A percentile compares a stretch with the other conserved stretches of the same genome.
Evolutionary conservation across 2,888 invertebrate species (phyloP).

Genomic region (Adela reaumurella): DNA sequence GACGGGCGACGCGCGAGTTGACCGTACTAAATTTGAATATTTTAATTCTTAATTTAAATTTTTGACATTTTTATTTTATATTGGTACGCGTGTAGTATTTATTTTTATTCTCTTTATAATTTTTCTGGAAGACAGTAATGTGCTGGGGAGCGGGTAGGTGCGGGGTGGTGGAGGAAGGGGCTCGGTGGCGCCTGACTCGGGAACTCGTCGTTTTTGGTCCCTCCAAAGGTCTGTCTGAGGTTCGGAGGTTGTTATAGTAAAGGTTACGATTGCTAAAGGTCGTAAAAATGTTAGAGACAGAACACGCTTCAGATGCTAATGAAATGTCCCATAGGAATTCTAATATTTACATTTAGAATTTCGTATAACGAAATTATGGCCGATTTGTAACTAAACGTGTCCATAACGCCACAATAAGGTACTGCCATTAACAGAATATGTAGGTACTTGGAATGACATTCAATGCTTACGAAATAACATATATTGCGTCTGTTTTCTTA

Average conservation of each 20-base stretch:
- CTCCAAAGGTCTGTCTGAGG: not conserved
- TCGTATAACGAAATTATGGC: not conserved
- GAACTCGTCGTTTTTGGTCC: not conserved
- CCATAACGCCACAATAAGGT: too few relatives aligned
- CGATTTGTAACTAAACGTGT: too few relatives aligned
- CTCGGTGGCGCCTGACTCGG: not conserved
- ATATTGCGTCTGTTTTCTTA: too few relatives aligned
- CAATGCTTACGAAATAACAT: too few relatives aligned
- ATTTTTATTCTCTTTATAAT: not conserved
- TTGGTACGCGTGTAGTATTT: slow-evolving; percentile 55
- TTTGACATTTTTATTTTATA: slow-evolving; percentile 58
- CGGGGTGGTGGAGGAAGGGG: not conserved
- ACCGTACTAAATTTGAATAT: slow-evolving; percentile 56
- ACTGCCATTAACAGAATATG: too few relatives aligned
- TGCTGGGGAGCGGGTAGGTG: too few relatives aligned
- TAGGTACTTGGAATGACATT: too few relatives aligned
- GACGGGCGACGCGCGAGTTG: slow-evolving; percentile 21
- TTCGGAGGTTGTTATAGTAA: not conserved
- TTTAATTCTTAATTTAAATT: slow-evolving; percentile 59
- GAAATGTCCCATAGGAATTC: not conserved
- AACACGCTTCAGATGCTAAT: not conserved
- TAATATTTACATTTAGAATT: not conserved
- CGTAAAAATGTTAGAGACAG: not conserved
- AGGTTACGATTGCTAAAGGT: not conserved
- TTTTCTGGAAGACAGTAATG: not conserved